These are phyloP conservation scores for Stegostoma tigrinum DNA, from an alignment of 2,113 vertebrate species.

Conservation along the genomic window DNA sequence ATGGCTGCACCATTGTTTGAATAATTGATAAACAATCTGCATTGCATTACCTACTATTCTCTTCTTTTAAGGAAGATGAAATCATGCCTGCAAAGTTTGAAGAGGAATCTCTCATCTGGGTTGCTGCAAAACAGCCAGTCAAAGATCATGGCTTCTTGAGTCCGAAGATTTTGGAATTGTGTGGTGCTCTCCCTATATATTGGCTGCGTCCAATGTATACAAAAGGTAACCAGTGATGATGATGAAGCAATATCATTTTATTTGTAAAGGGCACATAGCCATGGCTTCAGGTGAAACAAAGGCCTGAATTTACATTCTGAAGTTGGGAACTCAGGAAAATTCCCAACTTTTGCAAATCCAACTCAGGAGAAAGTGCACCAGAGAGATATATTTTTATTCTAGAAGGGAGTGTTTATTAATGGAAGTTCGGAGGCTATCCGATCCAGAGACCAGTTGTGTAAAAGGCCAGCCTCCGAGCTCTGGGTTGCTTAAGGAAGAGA, in stretches of 20 bases:
- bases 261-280: background rate
- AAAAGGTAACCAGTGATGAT: constrained; percentile 64
- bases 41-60: background rate
- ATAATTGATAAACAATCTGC: background rate
- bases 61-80: constrained; percentile 70
- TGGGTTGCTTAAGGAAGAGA: too few relatives aligned
- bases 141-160: constrained; percentile 81
- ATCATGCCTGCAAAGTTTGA: constrained; percentile 82
- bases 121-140: constrained; percentile 72
- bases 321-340: too few relatives aligned
- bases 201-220: constrained; percentile 76
- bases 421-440: too few relatives aligned
- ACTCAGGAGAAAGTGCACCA: too few relatives aligned
- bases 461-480: too few relatives aligned
- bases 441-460: too few relatives aligned
- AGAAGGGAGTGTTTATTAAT: too few relatives aligned
- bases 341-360: too few relatives aligned
- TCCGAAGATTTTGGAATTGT: constrained; percentile 77
- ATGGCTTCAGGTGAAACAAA: background rate
- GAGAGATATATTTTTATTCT: too few relatives aligned
- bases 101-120: constrained; percentile 78
- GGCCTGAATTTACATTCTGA: too few relatives aligned
- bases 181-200: constrained; percentile 76
- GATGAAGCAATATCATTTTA: background rate
- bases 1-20: background rate